These are phyloP conservation scores for Melanotaenia boesemani DNA, from an alignment of 2,797 vertebrate genomes.

Conservation along the genomic window DNA sequence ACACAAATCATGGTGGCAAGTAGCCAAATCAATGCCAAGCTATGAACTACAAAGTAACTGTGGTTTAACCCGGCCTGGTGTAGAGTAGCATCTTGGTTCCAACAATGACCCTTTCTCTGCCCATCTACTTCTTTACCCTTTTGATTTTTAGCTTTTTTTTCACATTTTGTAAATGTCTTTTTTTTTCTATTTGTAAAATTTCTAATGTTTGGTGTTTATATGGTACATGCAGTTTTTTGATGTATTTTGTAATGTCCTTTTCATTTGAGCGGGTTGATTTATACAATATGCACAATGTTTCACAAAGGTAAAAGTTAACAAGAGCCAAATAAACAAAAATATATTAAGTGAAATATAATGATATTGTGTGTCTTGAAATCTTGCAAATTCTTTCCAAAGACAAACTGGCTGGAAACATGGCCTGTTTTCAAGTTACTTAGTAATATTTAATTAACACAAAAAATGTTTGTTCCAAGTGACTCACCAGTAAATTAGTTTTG, in stretches of 20 bases:
- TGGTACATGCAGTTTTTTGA: conserved; percentile 40
- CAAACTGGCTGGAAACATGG: neutral
- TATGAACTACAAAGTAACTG: conserved; percentile 30
- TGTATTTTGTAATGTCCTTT: conserved; percentile 66
- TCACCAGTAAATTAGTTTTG: neutral
- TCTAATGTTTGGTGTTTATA: conserved; percentile 55
- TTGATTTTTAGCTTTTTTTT: conserved; percentile 29
- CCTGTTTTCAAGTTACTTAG: neutral
- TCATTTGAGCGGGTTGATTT: conserved; percentile 65
- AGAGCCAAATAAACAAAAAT: conserved; percentile 64
- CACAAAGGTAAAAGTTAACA: conserved; percentile 51
- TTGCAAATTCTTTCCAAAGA: neutral
- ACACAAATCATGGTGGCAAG: conserved; percentile 41
- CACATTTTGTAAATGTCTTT: conserved; percentile 57
- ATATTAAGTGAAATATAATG: conserved; percentile 11
- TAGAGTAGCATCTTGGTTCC: conserved; percentile 48
- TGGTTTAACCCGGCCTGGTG: conserved; percentile 47
- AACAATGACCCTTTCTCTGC: conserved; percentile 27
- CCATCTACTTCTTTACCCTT: conserved; percentile 36
- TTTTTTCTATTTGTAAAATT: conserved; percentile 59
- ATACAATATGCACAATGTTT: conserved; percentile 67
- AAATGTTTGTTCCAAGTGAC: neutral
- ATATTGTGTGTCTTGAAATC: conserved; percentile 1
- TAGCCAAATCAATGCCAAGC: conserved; percentile 54
- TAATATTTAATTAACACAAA: conserved; percentile 1